Base-by-base conservation (phyloP, 2,888 invertebrate species). In the Callyntrura sp. region DNA sequence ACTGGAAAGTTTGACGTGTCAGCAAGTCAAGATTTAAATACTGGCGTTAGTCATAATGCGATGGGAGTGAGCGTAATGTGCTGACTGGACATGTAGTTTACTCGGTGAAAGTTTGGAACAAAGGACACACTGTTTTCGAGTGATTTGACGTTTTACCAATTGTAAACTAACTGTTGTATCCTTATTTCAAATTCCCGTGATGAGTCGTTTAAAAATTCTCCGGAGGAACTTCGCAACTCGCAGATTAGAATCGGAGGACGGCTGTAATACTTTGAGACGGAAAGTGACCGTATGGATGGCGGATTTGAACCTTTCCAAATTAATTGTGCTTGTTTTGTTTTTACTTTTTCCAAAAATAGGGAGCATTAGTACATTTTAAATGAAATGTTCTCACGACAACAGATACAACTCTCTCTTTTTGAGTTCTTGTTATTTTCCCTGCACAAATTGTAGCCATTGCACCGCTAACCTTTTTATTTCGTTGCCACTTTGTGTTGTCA, bases 211-310 rank as follows among this genome's bases (percentile, higher is more conserved):
- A 55, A 91, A 92, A 89, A 92, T 93, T 60, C 91, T 91, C 0
- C 83, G 93, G 28, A 90, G 91, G 83, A 91, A 91, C 73, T 93
- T 92, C 88, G 92, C 91, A 20, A 85, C 92, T 6, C 91, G 91
- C n/a, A 85, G 92, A 76, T 90, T 92, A 70, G 92, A 92, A 20
- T 92, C 93, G 25, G 92, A 93, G 25, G 45, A 20, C 25, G 90
- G 86, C 57, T 90, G 88, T 17, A 57, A 43, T 57, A 93, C 93
- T 17, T 55, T 93, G 25, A 90, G 92, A 51, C 92, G 92, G 79
- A 93, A 93, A 93, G 92, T 93, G 81, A 93, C 93, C 65, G 93
- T 93, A 92, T 90, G 92, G 89, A 89, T 86, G 83, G 90, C 92
- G 91, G 91, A 92, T 91, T 90, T 91, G 89, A 86, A 86, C 90